Evolutionary conservation across 2,888 invertebrate species (phyloP).

Genomic region (Gerris lacustris): DNA sequence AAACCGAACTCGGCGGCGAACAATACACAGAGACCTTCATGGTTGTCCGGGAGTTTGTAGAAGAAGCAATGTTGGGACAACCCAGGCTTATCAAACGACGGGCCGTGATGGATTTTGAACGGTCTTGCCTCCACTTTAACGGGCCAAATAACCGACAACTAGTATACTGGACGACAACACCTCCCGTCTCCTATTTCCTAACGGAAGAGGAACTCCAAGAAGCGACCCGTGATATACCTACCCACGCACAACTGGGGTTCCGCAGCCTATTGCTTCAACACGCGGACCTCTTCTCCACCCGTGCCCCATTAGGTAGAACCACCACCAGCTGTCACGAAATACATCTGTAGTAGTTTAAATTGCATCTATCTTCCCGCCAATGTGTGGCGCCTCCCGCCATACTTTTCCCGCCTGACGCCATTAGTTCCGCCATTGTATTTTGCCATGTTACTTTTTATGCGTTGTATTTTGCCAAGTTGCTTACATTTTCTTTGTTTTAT

Average conservation of each 20-base stretch:
- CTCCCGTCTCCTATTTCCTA: not conserved
- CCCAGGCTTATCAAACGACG: not conserved
- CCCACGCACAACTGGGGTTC: not conserved
- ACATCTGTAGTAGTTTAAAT: too few relatives aligned
- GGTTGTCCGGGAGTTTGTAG: not conserved
- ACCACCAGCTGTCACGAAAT: not conserved
- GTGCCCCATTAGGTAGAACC: not conserved
- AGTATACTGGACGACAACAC: not conserved
- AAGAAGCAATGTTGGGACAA: not conserved
- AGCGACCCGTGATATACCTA: not conserved
- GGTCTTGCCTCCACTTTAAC: not conserved
- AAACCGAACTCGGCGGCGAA: not conserved
- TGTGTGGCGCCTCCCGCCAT: too few relatives aligned
- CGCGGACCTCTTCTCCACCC: not conserved
- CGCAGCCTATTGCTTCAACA: not conserved
- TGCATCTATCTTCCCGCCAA: too few relatives aligned
- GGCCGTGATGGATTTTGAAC: not conserved
- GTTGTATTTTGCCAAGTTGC: too few relatives aligned
- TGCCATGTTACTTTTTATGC: too few relatives aligned
- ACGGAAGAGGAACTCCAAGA: not conserved
- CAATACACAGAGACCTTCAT: not conserved
- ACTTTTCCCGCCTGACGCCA: too few relatives aligned
- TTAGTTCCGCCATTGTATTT: too few relatives aligned
- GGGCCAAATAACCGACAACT: not conserved
- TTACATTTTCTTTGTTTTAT: too few relatives aligned